Conservation (phyloP, 2,888 invertebrate genomes). For the Temnothorax rugatulus region DNA sequence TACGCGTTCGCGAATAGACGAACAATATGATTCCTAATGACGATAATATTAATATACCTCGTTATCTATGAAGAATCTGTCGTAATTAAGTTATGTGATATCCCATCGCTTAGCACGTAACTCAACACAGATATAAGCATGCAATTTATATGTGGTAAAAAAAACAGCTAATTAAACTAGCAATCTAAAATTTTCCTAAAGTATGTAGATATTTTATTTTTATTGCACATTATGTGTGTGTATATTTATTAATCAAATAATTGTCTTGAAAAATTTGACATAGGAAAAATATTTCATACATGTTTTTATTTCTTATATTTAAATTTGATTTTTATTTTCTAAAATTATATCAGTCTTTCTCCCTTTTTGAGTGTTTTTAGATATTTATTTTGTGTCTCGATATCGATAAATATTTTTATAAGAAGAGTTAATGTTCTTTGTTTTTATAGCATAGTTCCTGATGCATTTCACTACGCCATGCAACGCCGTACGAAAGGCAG, state of each 20-base stretch:
- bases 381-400: neutral
- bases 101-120: slow-evolving; percentile 9
- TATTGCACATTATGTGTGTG: neutral
- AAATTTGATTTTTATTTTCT: neutral
- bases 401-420: neutral
- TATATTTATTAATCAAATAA: neutral
- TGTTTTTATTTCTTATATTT: neutral
- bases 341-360: neutral
- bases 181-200: neutral
- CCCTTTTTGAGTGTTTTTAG: neutral
- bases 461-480: neutral
- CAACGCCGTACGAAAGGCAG: slow-evolving; percentile 21
- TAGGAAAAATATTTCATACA: neutral
- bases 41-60: slow-evolving; percentile 42
- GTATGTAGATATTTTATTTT: neutral
- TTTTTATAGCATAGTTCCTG: slow-evolving; percentile 34
- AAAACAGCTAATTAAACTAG: slow-evolving; percentile 22
- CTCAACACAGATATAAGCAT: slow-evolving; percentile 13
- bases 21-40: slow-evolving; percentile 30
- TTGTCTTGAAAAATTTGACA: neutral
- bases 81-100: slow-evolving; percentile 45
- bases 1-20: neutral
- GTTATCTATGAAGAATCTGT: slow-evolving; percentile 39
- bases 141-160: slow-evolving; percentile 4
- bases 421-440: neutral